A percentile compares a stretch with the other conserved stretches of the same genome.
phyloP scores from a whole-genome alignment of 2,888 invertebrate genomes.

The Pemphredon lugubris region DNA sequence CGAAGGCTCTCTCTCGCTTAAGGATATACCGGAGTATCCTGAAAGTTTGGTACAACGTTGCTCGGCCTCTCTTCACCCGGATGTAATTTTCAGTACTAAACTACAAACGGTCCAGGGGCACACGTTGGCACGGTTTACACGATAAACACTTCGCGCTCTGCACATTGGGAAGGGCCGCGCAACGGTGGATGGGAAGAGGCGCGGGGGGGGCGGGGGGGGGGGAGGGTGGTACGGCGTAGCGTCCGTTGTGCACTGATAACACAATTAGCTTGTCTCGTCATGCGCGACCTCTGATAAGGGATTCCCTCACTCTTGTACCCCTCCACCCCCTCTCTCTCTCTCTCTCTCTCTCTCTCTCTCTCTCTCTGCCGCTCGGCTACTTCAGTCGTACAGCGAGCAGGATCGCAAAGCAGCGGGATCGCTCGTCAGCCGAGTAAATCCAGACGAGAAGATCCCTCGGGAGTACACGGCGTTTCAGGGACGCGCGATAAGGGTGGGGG shows the following conservation, averaged over 20 bases:
- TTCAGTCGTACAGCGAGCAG: conserved; percentile 33
- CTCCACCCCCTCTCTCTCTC: conserved; percentile 10
- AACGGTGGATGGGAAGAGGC: conserved; percentile 16
- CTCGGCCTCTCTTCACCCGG: background rate
- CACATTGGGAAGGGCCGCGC: conserved; percentile 33
- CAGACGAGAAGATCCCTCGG: conserved; percentile 64
- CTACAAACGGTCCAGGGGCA: conserved; percentile 2
- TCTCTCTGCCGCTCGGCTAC: conserved; percentile 15
- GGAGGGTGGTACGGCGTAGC: conserved; percentile 40
- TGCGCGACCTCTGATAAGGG: conserved; percentile 75
- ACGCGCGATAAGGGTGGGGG: conserved; percentile 67
- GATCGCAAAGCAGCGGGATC: conserved; percentile 33
- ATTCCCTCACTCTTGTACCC: conserved; percentile 49
- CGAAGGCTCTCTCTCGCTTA: too few relatives aligned
- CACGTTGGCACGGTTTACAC: conserved; percentile 56
- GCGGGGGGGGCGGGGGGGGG: conserved; percentile 23
- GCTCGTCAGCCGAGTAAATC: conserved; percentile 62
- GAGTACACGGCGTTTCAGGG: conserved; percentile 62
- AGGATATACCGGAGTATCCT: background rate
- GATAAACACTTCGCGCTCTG: conserved; percentile 50
- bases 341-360: conserved; percentile 2
- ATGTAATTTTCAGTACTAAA: conserved; percentile 19
- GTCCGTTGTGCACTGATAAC: conserved; percentile 72
- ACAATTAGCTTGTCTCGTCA: conserved; percentile 75
- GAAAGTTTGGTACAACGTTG: background rate